Evolutionary conservation across 2,797 vertebrate genomes (phyloP).

Genomic region (Hirundo rustica): DNA sequence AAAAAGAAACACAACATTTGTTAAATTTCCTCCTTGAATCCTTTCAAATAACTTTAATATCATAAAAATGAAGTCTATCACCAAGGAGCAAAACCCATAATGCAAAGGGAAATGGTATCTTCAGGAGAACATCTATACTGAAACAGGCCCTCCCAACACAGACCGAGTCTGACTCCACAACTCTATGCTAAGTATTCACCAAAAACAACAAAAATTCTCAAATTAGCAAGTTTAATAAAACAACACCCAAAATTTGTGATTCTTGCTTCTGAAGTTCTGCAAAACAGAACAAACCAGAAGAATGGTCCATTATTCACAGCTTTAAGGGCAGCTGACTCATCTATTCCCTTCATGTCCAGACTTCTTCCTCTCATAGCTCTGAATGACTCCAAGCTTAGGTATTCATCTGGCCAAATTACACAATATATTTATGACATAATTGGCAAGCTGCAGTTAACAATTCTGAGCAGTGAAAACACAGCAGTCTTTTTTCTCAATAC

Average conservation of each 20-base stretch:
- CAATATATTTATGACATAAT: neutral
- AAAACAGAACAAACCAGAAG: neutral
- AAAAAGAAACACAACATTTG: conserved; percentile 1
- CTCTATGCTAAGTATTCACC: neutral
- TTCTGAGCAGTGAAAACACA: neutral
- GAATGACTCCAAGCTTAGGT: neutral
- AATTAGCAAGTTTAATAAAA: conserved; percentile 1
- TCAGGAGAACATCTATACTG: neutral
- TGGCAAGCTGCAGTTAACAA: neutral
- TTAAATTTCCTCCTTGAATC: neutral
- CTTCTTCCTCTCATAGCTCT: neutral
- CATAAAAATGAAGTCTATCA: neutral
- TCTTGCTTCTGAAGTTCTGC: conserved; percentile 8
- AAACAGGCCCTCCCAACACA: neutral
- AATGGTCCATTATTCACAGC: neutral
- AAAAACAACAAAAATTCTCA: neutral
- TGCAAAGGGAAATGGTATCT: neutral
- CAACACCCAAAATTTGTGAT: neutral
- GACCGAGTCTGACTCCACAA: neutral
- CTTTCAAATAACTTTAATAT: neutral
- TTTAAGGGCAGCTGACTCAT: neutral
- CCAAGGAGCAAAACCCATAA: neutral
- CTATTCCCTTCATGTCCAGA: neutral
- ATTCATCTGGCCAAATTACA: neutral
- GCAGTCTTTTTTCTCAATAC: neutral